Evolutionary conservation across 2,888 invertebrate species (phyloP).

Genomic region (Zonitis immaculata): DNA sequence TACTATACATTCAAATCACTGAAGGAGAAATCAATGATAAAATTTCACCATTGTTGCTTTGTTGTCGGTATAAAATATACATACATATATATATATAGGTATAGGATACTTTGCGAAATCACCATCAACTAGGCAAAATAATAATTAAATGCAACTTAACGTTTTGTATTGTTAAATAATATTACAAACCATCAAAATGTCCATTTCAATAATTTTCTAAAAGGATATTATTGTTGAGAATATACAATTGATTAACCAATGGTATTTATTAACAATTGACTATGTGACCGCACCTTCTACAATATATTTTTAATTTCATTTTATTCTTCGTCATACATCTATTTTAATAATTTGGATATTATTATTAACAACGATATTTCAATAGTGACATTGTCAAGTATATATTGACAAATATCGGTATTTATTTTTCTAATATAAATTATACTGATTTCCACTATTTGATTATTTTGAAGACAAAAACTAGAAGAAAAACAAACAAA

Average conservation of each 20-base stretch:
- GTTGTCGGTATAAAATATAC: slow-evolving; percentile 14
- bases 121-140: slow-evolving; percentile 8
- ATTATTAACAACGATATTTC: slow-evolving; percentile 2
- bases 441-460: too few relatives aligned
- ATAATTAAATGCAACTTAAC: slow-evolving; percentile 10
- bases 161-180: background rate
- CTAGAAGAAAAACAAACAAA: background rate
- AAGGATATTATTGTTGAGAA: background rate
- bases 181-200: background rate
- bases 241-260: background rate
- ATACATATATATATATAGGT: too few relatives aligned
- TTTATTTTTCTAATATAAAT: too few relatives aligned
- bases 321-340: background rate
- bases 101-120: slow-evolving; percentile 17
- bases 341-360: background rate
- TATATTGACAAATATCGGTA: slow-evolving; percentile 1
- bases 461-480: too few relatives aligned
- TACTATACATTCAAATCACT: slow-evolving; percentile 22
- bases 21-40: slow-evolving; percentile 23
- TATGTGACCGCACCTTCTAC: background rate
- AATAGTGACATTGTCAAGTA: slow-evolving; percentile 9
- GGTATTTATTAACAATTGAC: background rate
- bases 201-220: background rate
- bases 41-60: slow-evolving; percentile 20
- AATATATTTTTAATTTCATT: background rate